Evolutionary conservation across 2,888 invertebrate genomes (phyloP).

Genomic region (Drosophila silvestris): DNA sequence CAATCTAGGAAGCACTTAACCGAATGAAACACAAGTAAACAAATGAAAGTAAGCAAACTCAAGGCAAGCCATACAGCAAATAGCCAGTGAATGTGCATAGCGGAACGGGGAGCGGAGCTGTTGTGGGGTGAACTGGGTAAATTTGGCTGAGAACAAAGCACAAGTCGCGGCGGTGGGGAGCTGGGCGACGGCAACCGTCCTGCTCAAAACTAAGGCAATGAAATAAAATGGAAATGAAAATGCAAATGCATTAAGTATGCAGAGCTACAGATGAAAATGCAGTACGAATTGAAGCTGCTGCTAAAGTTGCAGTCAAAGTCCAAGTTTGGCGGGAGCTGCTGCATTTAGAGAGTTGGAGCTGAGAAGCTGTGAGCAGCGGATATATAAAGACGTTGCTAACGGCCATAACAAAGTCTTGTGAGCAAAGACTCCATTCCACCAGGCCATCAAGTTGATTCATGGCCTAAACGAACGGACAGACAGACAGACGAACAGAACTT

Average conservation of each 20-base stretch:
- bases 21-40: conserved; percentile 81
- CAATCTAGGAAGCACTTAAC: conserved; percentile 81
- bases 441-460: conserved; percentile 67
- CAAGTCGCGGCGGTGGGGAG: conserved; percentile 34
- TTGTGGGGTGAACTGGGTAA: neutral
- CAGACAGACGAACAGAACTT: conserved; percentile 1
- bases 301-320: conserved; percentile 3
- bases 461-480: conserved; percentile 21
- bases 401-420: conserved; percentile 66
- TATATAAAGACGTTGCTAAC: conserved; percentile 69
- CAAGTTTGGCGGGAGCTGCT: neutral
- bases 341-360: neutral
- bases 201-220: conserved; percentile 74
- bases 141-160: conserved; percentile 30
- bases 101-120: neutral
- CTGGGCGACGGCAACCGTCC: neutral
- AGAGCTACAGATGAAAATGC: conserved; percentile 49
- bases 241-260: conserved; percentile 79
- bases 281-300: conserved; percentile 32
- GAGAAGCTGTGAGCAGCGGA: conserved; percentile 13
- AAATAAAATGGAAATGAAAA: conserved; percentile 72
- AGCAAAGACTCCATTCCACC: conserved; percentile 32
- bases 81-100: conserved; percentile 41
- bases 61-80: conserved; percentile 75
- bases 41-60: conserved; percentile 77